Evolutionary conservation across 1,140 invertebrate genomes (phyloP).

Genomic region (Nymphalis io): DNA sequence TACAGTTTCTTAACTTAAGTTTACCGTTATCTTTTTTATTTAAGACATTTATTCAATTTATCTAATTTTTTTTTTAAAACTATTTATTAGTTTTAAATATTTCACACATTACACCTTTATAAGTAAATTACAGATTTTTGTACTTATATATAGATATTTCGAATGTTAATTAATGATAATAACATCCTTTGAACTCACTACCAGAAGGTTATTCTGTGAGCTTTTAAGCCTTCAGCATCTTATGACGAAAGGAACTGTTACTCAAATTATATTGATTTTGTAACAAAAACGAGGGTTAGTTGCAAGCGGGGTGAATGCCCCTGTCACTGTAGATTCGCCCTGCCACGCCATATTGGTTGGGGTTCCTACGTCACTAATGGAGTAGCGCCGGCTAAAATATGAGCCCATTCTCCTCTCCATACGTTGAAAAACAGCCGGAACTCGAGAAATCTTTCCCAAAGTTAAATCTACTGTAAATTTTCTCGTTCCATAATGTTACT

Average conservation of each 20-base stretch:
- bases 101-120: too few relatives aligned
- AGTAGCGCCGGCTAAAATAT: constrained; percentile 73
- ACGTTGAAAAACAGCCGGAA: constrained; percentile 64
- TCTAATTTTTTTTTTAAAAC: too few relatives aligned
- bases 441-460: constrained; percentile 59
- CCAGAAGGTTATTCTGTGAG: too few relatives aligned
- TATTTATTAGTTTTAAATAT: too few relatives aligned
- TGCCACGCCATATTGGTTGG: constrained; percentile 70
- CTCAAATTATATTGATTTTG: constrained; percentile 75
- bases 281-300: constrained; percentile 78
- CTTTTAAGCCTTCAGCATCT: background rate
- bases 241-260: constrained; percentile 29
- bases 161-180: too few relatives aligned
- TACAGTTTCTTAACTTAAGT: too few relatives aligned
- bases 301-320: constrained; percentile 72
- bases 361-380: constrained; percentile 74
- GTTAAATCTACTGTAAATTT: constrained; percentile 57
- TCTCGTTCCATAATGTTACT: constrained; percentile 44
- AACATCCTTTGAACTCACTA: too few relatives aligned
- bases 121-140: too few relatives aligned
- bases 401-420: constrained; percentile 65
- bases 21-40: too few relatives aligned
- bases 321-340: constrained; percentile 75
- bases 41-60: too few relatives aligned
- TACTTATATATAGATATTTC: too few relatives aligned